A percentile compares a stretch with the other conserved stretches of the same genome.
phyloP scores from a whole-genome alignment of 2,113 vertebrate species.

The Nycticebus coucang region DNA sequence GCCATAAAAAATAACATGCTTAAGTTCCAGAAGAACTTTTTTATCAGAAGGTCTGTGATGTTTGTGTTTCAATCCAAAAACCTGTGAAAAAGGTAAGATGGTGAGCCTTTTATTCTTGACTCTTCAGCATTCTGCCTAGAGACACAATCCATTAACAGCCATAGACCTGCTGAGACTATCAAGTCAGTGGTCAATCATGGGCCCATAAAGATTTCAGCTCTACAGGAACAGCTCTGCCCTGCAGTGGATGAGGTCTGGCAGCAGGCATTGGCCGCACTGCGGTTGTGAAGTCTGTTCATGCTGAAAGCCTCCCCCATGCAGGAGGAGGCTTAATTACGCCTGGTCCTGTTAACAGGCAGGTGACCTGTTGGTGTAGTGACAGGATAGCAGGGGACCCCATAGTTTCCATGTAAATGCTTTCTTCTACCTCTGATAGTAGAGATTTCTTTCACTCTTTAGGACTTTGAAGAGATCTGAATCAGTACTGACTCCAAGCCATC shows the following conservation, averaged over 20 bases:
- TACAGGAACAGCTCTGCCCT: neutral
- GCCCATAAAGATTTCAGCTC: neutral
- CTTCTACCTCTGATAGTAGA: neutral
- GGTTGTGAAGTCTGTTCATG: neutral
- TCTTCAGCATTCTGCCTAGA: neutral
- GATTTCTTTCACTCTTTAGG: neutral
- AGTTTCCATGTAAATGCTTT: neutral
- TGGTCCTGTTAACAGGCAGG: neutral
- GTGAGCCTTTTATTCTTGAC: neutral
- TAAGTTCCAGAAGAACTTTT: constrained; percentile 18
- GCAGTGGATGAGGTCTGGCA: neutral
- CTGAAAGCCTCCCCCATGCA: neutral
- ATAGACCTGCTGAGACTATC: neutral
- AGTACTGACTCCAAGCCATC: neutral
- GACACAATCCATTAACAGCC: neutral
- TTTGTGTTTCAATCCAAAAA: neutral
- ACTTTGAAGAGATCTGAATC: neutral
- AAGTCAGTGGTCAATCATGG: neutral
- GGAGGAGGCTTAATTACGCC: neutral
- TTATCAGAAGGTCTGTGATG: neutral
- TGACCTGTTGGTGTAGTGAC: neutral
- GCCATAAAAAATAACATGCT: neutral
- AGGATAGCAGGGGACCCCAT: neutral
- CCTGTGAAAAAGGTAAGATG: neutral
- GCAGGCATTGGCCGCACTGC: neutral